Conservation (phyloP, 2,797 vertebrate species). For the Sebastes umbrosus region DNA sequence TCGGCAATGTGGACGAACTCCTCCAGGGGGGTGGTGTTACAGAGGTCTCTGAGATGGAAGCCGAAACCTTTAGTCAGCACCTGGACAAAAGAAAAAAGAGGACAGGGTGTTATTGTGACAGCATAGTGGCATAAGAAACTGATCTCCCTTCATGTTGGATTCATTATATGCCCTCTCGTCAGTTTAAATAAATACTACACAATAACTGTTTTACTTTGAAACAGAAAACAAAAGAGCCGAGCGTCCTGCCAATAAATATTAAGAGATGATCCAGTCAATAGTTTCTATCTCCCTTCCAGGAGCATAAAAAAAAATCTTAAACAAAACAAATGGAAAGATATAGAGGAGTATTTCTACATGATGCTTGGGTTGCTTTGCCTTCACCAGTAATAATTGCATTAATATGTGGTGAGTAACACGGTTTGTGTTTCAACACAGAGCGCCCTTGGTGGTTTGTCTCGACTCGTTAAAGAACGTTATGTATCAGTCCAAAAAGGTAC, state of each 20-base stretch:
- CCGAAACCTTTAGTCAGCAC: constrained; percentile 90
- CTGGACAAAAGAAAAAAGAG: constrained; percentile 64
- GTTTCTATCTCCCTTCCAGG: not conserved
- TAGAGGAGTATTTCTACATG: not conserved
- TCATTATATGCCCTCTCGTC: no score
- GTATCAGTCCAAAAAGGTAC: not conserved
- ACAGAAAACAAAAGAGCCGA: not conserved
- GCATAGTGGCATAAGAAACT: not conserved
- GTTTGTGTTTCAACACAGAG: not conserved
- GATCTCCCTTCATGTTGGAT: not conserved
- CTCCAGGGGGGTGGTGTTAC: constrained; percentile 84
- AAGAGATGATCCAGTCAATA: not conserved
- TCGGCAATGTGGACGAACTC: constrained; percentile 87
- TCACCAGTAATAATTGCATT: not conserved
- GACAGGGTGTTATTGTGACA: not conserved
- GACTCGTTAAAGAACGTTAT: not conserved
- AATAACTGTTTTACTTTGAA: no score
- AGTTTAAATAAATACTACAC: no score
- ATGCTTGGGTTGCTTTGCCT: not conserved
- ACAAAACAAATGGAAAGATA: not conserved
- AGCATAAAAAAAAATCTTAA: not conserved
- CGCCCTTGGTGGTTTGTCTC: not conserved
- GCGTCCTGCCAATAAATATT: not conserved
- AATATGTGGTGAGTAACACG: not conserved
- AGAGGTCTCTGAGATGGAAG: constrained; percentile 88